Evolutionary conservation across 2,888 invertebrate species (phyloP).

Genomic region (Nasonia oneida): DNA sequence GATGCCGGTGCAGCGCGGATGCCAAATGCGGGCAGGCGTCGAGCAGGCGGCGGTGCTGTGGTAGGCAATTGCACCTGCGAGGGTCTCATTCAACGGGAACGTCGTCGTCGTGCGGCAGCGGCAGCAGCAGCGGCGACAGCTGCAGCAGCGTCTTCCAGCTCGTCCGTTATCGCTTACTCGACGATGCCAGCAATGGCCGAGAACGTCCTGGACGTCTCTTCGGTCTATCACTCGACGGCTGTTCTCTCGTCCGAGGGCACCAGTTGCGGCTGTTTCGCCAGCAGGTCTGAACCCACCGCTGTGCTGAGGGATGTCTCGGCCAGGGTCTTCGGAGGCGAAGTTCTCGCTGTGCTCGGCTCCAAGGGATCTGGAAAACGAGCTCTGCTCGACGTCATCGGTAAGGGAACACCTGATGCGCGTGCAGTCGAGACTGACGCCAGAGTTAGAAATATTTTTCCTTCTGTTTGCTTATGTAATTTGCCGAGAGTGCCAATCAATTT

Average conservation of each 20-base stretch:
- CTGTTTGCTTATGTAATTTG: too few relatives aligned
- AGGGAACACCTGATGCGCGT: background rate
- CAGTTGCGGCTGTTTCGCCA: constrained; percentile 72
- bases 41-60: constrained; percentile 10
- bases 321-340: constrained; percentile 94
- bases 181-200: constrained; percentile 83
- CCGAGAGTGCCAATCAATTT: too few relatives aligned
- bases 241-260: constrained; percentile 67
- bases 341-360: constrained; percentile 95
- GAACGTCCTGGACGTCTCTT: constrained; percentile 92
- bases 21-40: constrained; percentile 36
- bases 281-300: constrained; percentile 79
- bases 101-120: background rate
- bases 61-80: constrained; percentile 17
- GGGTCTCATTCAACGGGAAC: background rate
- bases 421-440: background rate
- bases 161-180: background rate
- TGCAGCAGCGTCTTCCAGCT: constrained; percentile 9
- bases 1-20: constrained; percentile 26
- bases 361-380: constrained; percentile 98
- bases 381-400: constrained; percentile 91
- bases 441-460: too few relatives aligned
- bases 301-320: constrained; percentile 96
- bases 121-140: background rate
- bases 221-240: constrained; percentile 87